A percentile compares a stretch with the other conserved stretches of the same genome.
These are phyloP conservation scores for Turdus rufiventris DNA, from an alignment of 2,113 vertebrate species.

Conservation along the genomic window DNA sequence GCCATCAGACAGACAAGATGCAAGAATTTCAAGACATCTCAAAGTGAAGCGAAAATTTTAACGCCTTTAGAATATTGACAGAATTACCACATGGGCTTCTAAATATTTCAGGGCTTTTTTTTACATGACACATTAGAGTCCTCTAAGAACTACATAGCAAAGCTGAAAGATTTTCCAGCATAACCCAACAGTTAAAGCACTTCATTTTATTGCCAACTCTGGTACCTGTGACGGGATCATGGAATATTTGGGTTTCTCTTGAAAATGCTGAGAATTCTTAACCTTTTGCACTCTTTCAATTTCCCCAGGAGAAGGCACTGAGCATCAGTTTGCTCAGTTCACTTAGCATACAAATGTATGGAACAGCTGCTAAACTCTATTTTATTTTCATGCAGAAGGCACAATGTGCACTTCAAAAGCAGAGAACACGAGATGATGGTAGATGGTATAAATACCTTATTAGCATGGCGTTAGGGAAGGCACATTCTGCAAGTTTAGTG, in stretches of 20 bases:
- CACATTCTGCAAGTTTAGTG: background rate
- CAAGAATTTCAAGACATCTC: background rate
- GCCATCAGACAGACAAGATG: no score
- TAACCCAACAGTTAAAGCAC: background rate
- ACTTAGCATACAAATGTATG: background rate
- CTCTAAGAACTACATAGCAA: background rate
- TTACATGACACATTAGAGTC: background rate
- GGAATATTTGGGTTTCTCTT: background rate
- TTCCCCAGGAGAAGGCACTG: background rate
- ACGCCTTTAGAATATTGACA: fast-evolving
- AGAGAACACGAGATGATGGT: background rate
- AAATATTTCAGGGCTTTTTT: background rate
- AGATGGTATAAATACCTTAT: background rate
- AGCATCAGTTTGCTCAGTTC: background rate
- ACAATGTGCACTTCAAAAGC: background rate
- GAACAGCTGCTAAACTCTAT: background rate
- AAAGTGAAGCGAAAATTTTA: background rate
- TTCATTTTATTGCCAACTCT: background rate
- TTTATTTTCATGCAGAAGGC: background rate
- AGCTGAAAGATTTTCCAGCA: background rate
- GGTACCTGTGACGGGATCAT: fast-evolving
- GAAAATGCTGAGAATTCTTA: background rate
- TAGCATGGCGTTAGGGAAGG: background rate
- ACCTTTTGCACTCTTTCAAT: background rate
- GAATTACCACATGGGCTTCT: background rate